Percentiles rank a stretch among this genome's conserved stretches.
These are phyloP conservation scores for Habrosyne pyritoides DNA, from an alignment of 2,888 invertebrate genomes.

Conservation along the genomic window DNA sequence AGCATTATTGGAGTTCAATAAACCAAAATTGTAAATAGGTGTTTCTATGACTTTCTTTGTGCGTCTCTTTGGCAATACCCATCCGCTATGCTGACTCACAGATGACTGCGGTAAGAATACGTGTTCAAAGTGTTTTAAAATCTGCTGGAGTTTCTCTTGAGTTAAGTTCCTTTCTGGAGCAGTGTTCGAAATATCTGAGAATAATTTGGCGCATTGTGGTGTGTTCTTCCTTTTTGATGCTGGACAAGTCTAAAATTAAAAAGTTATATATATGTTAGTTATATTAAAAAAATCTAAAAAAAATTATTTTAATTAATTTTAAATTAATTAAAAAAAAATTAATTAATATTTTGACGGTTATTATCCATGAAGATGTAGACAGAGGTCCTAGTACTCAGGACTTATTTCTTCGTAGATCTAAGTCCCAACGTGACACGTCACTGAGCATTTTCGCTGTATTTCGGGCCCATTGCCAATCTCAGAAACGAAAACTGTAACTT, in stretches of 20 bases:
- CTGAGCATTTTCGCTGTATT: too few relatives aligned
- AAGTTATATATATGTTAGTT: conserved; percentile 9
- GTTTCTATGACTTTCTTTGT: conserved; percentile 29
- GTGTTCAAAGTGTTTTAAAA: conserved; percentile 48
- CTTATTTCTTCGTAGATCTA: too few relatives aligned
- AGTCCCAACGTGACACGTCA: too few relatives aligned
- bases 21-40: conserved; percentile 50
- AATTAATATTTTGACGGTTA: too few relatives aligned
- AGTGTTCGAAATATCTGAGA: conserved; percentile 45
- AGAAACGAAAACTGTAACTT: too few relatives aligned
- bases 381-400: too few relatives aligned
- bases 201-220: conserved; percentile 52
- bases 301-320: neutral
- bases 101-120: conserved; percentile 36
- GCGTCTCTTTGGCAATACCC: conserved; percentile 13
- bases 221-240: conserved; percentile 48
- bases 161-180: conserved; percentile 31
- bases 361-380: too few relatives aligned
- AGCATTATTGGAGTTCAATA: conserved; percentile 43
- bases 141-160: conserved; percentile 33
- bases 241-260: conserved; percentile 64
- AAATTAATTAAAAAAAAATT: too few relatives aligned
- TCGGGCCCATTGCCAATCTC: too few relatives aligned
- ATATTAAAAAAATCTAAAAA: too few relatives aligned
- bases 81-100: conserved; percentile 4